Percentiles rank a stretch among this genome's conserved stretches.
phyloP scores from a whole-genome alignment of 2,113 vertebrate genomes.

The Oreamnos americanus region DNA sequence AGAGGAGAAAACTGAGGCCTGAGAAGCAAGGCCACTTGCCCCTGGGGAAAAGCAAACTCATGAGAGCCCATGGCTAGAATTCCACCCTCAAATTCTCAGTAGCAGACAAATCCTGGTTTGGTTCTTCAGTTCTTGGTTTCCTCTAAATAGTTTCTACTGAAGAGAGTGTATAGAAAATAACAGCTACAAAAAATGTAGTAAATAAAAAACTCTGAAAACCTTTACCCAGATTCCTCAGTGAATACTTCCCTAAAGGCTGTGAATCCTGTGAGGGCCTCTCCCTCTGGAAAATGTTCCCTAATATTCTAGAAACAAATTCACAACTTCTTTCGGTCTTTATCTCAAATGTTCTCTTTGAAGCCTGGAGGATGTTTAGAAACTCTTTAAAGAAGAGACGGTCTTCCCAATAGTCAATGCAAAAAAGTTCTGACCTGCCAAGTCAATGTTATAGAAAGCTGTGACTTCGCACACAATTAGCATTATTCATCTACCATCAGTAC shows the following conservation, averaged over 20 bases:
- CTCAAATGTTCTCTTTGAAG: background rate
- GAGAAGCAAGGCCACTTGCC: background rate
- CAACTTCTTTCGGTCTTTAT: background rate
- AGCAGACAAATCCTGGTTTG: background rate
- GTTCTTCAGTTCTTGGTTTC: background rate
- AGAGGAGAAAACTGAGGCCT: background rate
- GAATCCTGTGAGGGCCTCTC: background rate
- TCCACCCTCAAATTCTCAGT: background rate
- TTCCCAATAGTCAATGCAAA: background rate
- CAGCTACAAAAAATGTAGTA: background rate
- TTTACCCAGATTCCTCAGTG: background rate
- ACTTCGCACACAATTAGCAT: no score
- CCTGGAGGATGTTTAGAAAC: background rate
- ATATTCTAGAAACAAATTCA: background rate
- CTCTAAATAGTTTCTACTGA: background rate
- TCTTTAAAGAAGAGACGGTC: background rate
- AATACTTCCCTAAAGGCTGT: background rate
- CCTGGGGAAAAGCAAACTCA: background rate
- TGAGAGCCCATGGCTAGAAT: background rate
- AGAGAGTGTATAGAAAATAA: background rate
- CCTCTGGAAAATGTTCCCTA: background rate
- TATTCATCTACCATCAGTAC: background rate
- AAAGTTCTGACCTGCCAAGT: background rate
- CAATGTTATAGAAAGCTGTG: background rate
- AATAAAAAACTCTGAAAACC: background rate